These are phyloP conservation scores for Meiosimyza decipiens DNA, from an alignment of 2,888 invertebrate genomes.

Conservation along the genomic window DNA sequence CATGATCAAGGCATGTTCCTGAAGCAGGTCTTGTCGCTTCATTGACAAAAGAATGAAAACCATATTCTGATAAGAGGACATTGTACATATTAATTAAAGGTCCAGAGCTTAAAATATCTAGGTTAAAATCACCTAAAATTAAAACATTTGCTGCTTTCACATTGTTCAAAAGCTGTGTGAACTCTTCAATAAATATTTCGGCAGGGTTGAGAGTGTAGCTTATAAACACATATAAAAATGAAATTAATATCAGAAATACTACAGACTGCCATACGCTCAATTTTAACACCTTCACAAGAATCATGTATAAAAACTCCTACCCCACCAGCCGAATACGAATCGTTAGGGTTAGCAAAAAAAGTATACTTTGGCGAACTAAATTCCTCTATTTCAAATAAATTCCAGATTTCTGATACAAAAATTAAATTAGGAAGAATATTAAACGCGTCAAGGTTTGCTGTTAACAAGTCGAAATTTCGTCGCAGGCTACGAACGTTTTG, in stretches of 20 bases:
- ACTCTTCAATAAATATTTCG: background rate
- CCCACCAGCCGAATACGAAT: background rate
- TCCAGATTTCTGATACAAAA: background rate
- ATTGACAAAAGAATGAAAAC: no score
- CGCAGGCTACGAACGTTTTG: constrained; percentile 15
- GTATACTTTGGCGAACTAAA: background rate
- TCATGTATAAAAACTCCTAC: no score
- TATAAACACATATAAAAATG: background rate
- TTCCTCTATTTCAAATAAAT: constrained; percentile 11
- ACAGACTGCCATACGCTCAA: background rate
- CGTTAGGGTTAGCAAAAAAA: constrained; percentile 8
- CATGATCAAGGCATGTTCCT: no score
- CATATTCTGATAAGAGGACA: no score
- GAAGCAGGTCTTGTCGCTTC: no score
- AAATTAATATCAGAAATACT: no score
- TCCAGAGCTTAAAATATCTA: no score
- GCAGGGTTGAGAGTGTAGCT: background rate
- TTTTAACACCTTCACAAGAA: background rate
- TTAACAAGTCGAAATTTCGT: constrained; percentile 20
- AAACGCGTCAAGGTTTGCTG: no score
- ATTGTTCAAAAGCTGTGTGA: background rate
- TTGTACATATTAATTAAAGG: no score
- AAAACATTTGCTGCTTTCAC: background rate
- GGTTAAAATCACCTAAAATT: no score
- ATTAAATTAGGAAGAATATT: background rate